Percentiles rank a stretch among this genome's conserved stretches.
Evolutionary conservation across 2,888 invertebrate genomes (phyloP).

Genomic region (Chesias legatella): DNA sequence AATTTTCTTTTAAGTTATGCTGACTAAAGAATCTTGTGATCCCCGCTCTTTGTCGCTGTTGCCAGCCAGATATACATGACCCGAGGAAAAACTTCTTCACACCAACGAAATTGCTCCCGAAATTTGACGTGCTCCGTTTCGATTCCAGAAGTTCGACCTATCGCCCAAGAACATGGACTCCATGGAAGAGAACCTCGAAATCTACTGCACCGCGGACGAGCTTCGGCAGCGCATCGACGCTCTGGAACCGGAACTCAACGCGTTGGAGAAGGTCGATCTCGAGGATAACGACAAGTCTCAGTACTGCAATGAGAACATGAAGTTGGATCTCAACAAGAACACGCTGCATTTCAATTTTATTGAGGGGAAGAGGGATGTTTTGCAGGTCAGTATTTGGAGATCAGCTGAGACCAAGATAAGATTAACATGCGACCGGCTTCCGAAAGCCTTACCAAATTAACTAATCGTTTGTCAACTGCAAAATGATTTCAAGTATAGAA

Average conservation of each 20-base stretch:
- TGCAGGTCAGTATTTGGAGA: conserved; percentile 50
- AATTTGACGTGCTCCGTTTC: background rate
- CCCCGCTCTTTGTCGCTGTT: no score
- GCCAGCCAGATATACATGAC: no score
- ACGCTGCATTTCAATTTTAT: conserved; percentile 73
- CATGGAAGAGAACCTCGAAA: conserved; percentile 81
- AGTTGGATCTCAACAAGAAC: conserved; percentile 63
- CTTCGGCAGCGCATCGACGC: conserved; percentile 77
- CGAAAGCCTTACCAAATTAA: no score
- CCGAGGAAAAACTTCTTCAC: no score
- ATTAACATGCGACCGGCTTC: no score
- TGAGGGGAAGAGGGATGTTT: conserved; percentile 69
- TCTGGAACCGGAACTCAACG: conserved; percentile 63
- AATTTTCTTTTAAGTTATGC: background rate
- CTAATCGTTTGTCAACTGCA: no score
- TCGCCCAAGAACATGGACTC: conserved; percentile 73
- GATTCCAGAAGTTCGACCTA: conserved; percentile 69
- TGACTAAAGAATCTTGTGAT: no score
- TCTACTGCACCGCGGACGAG: conserved; percentile 85
- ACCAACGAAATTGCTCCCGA: no score
- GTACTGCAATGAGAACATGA: conserved; percentile 48
- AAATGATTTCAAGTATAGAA: no score
- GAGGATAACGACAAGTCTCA: conserved; percentile 44
- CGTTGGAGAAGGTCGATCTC: conserved; percentile 44
- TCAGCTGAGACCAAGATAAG: no score